Base-by-base conservation (phyloP, 2,797 vertebrate species). In the Podargus strigoides region DNA sequence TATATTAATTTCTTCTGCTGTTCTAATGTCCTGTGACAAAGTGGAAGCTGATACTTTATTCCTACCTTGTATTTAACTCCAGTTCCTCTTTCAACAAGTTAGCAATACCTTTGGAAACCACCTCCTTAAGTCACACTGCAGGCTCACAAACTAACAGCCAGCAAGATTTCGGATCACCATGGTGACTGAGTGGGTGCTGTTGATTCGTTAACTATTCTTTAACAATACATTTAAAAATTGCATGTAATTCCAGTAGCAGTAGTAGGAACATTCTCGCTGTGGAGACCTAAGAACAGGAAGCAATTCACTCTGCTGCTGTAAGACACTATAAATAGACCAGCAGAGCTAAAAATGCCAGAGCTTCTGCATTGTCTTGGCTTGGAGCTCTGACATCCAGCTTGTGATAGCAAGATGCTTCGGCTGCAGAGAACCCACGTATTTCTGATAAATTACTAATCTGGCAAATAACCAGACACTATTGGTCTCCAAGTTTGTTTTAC, bases 301-400 rank as follows among this genome's bases (percentile, higher is more conserved):
- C 78, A 69, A 39, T 75, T 87, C 82, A 46, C 77, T 90, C n/a
- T n/a, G 55, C 5, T 77, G 82, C 75, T 93, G 73, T 78, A 82
- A 63, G 82, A 41, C 27, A 37, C 85, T 94, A 96, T 53, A 96
- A 96, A 96, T 96, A 96, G 88, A 85, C 10, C 53, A 56, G 73
- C 26, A 39, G 67, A 92, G 80, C 93, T 95, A 89, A 96, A 94
- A 93, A 94, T 34, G 68, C 59, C 55, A 7, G 47, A 78, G 80
- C 67, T 78, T 60, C 93, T 94, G 74, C 83, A 73, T 68, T 94
- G 91, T 46, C 75, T 90, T 92, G 74, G 77, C 85, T 84, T 81
- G 49, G 37, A 59, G 83, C 82, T 93, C 72, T 90, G 72, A 66
- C 73, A 44, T n/a, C 15, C 63, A 76, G 74, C 39, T 79, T 34